Percentiles rank a stretch among this genome's conserved stretches.
Conservation (phyloP, 2,113 vertebrate species). For the Microcebus tavaratra region DNA sequence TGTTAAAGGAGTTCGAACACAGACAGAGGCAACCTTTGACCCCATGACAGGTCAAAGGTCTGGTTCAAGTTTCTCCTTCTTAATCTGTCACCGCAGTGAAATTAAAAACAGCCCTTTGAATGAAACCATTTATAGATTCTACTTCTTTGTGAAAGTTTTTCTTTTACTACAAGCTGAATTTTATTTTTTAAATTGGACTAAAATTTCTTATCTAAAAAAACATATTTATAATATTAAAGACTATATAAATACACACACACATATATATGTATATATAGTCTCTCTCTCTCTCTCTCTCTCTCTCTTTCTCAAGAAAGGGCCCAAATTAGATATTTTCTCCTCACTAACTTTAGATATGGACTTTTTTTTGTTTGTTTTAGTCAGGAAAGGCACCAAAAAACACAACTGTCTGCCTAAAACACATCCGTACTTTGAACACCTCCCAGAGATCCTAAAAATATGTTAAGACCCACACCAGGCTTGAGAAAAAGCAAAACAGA, state of each 20-base stretch:
- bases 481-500: conserved; percentile 20
- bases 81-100: conserved; percentile 87
- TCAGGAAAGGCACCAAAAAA: conserved; percentile 54
- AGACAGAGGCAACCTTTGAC: conserved; percentile 87
- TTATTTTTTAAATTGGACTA: conserved; percentile 74
- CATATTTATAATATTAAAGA: conserved; percentile 75
- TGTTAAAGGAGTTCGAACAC: conserved; percentile 88
- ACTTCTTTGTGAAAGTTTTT: conserved; percentile 75
- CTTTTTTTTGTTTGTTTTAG: conserved; percentile 19
- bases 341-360: conserved; percentile 60
- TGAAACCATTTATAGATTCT: conserved; percentile 80
- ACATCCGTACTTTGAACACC: conserved; percentile 27
- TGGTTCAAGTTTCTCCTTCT: conserved; percentile 91
- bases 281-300: conserved; percentile 57
- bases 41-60: conserved; percentile 87
- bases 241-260: background rate
- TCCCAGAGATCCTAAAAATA: conserved; percentile 76
- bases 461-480: conserved; percentile 72
- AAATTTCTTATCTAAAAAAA: conserved; percentile 74
- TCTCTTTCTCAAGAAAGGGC: conserved; percentile 59
- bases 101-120: conserved; percentile 81
- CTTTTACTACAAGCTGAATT: conserved; percentile 79
- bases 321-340: conserved; percentile 35
- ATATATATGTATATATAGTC: background rate
- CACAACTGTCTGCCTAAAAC: conserved; percentile 60